Base-by-base conservation (phyloP, 2,888 invertebrate genomes). In the Pteria penguin region DNA sequence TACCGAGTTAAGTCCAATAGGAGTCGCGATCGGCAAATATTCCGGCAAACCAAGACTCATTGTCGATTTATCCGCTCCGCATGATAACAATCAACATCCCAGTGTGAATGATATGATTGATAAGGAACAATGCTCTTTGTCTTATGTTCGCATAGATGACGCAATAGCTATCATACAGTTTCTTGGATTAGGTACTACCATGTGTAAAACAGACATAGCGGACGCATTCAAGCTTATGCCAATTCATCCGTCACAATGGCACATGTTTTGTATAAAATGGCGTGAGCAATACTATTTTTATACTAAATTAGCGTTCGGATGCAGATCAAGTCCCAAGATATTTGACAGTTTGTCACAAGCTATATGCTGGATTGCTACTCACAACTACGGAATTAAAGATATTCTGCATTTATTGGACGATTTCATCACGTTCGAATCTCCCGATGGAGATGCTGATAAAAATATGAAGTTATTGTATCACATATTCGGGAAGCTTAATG, bases 41-140 rank as follows among this genome's bases (percentile, higher is more conserved):
- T 78, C 76, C 4, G 71, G 70, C 18, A 80, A 80, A 45, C 33
- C 80, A 57, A 55, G 81, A 4, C 54, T 83, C 0, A 82, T 81
- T 3, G 61, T 82, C 2, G 84, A 84, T 67, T 18, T 81, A 2
- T 82, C 79, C 8, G 65, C 81, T 0, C 80, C 82, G n/a, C 83
- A 81, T 66, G 57, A 82, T 52, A 61, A 67, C 61, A 26, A 36
- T 14, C n/a, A 0, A 27, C 54, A 67, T 24, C 24, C n/a, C 0
- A 75, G 71, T 32, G 24, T 75, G 1, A 75, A 75, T 33, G 66
- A 71, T 26, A 4, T 75, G 14, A 75, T 71, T 4, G 69, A 71
- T 24, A 75, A 75, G 31, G 69, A 71, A 27, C 3, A 27, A 14
- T 76, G 54, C 36, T 72, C 76, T 4, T 26, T 76, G 8, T n/a